Conservation (phyloP, 2,113 vertebrate genomes). For the Etheostoma spectabile region DNA sequence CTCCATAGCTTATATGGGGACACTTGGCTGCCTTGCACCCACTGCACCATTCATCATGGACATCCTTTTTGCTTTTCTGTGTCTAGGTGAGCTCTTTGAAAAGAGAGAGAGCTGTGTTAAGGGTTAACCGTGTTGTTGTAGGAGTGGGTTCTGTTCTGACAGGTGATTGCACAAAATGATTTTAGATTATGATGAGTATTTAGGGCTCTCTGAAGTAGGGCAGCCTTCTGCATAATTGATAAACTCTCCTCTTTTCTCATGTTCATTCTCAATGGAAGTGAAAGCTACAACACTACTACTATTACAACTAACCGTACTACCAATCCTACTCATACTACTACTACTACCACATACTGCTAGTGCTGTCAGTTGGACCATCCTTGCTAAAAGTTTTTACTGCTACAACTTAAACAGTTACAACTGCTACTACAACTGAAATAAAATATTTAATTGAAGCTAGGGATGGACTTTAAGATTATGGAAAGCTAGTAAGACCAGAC, state of each 20-base stretch:
- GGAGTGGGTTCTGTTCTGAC: conserved; percentile 19
- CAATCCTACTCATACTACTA: too few species aligned
- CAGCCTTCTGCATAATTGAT: conserved; percentile 37
- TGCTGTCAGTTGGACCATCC: background rate
- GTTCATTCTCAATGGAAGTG: conserved; percentile 8
- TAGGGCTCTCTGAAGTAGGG: conserved; percentile 52
- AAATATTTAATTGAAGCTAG: background rate
- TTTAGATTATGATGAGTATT: conserved; percentile 27
- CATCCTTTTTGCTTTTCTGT: conserved; percentile 30
- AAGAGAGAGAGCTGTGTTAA: conserved; percentile 11
- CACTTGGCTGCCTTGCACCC: conserved; percentile 32
- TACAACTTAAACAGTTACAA: background rate
- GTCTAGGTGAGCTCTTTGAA: conserved; percentile 22
- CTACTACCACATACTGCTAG: background rate
- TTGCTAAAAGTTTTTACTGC: background rate
- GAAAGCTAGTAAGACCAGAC: background rate
- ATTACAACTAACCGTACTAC: background rate
- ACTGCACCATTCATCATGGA: conserved; percentile 63
- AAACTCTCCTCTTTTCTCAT: conserved; percentile 50
- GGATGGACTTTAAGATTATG: background rate
- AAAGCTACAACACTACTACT: background rate
- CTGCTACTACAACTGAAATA: background rate
- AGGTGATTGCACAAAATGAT: conserved; percentile 34
- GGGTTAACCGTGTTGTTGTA: conserved; percentile 25
- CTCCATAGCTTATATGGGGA: conserved; percentile 48